Evolutionary conservation across 2,888 invertebrate species (phyloP).

Genomic region (Cephus pygmeus): DNA sequence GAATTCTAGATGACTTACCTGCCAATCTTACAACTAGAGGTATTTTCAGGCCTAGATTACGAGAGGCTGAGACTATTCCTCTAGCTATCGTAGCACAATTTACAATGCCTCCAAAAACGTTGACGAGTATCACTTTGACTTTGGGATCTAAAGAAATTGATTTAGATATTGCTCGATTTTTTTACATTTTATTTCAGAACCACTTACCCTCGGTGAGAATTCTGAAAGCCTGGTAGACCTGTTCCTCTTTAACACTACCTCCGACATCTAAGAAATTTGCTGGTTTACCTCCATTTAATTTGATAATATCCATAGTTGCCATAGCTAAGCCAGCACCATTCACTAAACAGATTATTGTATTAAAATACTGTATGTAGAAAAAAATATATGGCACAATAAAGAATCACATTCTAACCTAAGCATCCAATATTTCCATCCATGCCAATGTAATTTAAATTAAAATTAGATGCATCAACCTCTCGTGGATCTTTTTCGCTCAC

Average conservation of each 20-base stretch:
- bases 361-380: conserved; percentile 7
- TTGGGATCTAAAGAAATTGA: conserved; percentile 73
- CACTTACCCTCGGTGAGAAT: conserved; percentile 79
- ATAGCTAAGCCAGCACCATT: conserved; percentile 99
- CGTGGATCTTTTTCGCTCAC: conserved; percentile 89
- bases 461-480: conserved; percentile 91
- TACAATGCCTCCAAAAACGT: conserved; percentile 99
- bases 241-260: conserved; percentile 93
- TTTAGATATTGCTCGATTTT: neutral
- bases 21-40: conserved; percentile 95
- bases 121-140: conserved; percentile 95
- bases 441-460: conserved; percentile 95
- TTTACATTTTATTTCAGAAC: neutral
- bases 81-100: conserved; percentile 97
- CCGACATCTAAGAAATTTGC: conserved; percentile 99
- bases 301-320: conserved; percentile 99
- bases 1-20: conserved; percentile 69
- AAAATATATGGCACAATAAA: conserved; percentile 7
- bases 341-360: conserved; percentile 70
- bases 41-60: conserved; percentile 80
- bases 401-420: conserved; percentile 67
- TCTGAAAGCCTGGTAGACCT: conserved; percentile 92
- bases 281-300: conserved; percentile 93
- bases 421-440: conserved; percentile 98
- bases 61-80: conserved; percentile 91